Conservation (phyloP, 2,888 invertebrate genomes). For the Lasioglossum marginatum region DNA sequence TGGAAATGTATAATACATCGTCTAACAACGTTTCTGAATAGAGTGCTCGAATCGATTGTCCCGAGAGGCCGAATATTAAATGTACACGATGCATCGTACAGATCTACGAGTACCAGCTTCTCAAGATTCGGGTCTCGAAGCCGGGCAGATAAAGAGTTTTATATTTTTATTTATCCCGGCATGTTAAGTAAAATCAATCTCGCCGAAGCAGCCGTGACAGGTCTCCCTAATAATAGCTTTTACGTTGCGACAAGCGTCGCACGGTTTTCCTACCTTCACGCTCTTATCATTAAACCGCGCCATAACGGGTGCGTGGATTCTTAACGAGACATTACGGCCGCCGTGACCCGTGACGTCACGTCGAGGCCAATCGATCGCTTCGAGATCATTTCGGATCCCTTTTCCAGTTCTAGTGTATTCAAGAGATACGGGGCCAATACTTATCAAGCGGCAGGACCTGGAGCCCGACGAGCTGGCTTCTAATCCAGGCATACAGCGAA, state of each 20-base stretch:
- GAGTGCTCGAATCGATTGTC: not conserved
- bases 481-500: constrained; percentile 82
- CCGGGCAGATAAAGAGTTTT: not conserved
- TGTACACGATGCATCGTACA: not conserved
- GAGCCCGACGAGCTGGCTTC: constrained; percentile 73
- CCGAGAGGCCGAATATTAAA: not conserved
- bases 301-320: constrained; percentile 57
- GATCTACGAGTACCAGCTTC: not conserved
- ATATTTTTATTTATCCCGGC: constrained; percentile 11
- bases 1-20: not conserved
- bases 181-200: constrained; percentile 26
- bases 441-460: constrained; percentile 60
- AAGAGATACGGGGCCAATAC: constrained; percentile 67
- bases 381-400: constrained; percentile 71
- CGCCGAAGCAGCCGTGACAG: constrained; percentile 27
- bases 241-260: constrained; percentile 18
- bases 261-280: constrained; percentile 35
- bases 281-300: constrained; percentile 57
- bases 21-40: not conserved
- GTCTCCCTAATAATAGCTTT: constrained; percentile 50
- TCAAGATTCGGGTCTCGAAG: constrained; percentile 16
- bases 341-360: constrained; percentile 64
- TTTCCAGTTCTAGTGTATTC: constrained; percentile 71
- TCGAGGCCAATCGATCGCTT: constrained; percentile 69
- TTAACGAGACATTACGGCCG: constrained; percentile 63